Evolutionary conservation across 2,888 invertebrate species (phyloP).

Genomic region (Zelleria hepariella): DNA sequence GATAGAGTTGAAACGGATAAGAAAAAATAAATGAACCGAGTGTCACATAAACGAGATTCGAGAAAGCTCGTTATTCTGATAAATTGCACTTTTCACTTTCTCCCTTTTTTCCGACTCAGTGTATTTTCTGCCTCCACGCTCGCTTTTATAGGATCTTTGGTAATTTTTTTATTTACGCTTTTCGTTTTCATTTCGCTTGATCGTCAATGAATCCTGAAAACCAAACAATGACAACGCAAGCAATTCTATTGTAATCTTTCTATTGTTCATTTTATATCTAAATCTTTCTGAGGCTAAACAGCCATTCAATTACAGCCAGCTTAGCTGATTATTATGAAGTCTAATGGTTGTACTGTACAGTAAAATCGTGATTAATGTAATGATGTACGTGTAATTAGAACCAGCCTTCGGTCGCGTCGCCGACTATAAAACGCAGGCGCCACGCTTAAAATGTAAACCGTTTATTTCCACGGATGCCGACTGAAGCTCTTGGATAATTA

Average conservation of each 20-base stretch:
- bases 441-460: constrained; percentile 28
- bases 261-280: not conserved
- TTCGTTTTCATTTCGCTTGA: not conserved
- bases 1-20: constrained; percentile 62
- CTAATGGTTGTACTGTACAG: not conserved
- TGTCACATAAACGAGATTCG: constrained; percentile 63
- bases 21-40: constrained; percentile 66
- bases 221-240: not conserved
- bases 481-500: constrained; percentile 33
- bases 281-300: not conserved
- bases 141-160: constrained; percentile 28
- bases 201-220: not conserved
- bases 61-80: constrained; percentile 66
- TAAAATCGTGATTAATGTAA: constrained; percentile 6
- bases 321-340: not conserved
- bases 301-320: not conserved
- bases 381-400: constrained; percentile 48
- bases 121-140: constrained; percentile 30
- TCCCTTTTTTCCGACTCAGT: constrained; percentile 30
- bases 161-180: constrained; percentile 14
- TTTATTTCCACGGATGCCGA: constrained; percentile 39
- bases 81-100: constrained; percentile 55
- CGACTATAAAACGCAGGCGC: constrained; percentile 57
- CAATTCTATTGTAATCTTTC: not conserved
- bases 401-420: constrained; percentile 31